A percentile compares a stretch with the other conserved stretches of the same genome.
phyloP scores from a whole-genome alignment of 2,113 vertebrate genomes.

The Ia io region DNA sequence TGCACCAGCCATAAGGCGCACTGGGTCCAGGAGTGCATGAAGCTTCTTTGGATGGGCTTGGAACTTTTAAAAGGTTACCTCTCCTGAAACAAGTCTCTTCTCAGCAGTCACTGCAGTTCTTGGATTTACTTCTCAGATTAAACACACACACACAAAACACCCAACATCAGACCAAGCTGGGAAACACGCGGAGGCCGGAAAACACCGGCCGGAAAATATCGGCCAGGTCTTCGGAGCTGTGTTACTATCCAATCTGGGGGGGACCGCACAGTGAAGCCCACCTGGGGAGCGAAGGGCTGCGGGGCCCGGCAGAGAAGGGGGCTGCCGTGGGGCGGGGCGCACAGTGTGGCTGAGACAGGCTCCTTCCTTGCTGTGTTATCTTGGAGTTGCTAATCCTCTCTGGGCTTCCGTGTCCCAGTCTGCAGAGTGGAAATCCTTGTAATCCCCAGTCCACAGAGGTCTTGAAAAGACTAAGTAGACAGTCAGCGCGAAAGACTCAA shows the following conservation, averaged over 20 bases:
- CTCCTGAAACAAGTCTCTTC: neutral
- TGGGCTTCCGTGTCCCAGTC: neutral
- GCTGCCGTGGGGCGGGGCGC: rapidly evolving
- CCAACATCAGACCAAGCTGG: neutral
- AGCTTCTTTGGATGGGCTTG: neutral
- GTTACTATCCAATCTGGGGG: neutral
- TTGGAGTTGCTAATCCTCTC: neutral
- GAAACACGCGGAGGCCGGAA: too few relatives aligned
- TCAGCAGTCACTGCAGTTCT: neutral
- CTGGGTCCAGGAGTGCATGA: too few relatives aligned
- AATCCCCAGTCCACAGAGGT: neutral
- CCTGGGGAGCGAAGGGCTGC: neutral
- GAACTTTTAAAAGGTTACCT: neutral
- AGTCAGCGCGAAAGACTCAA: rapidly evolving
- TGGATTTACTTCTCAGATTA: neutral
- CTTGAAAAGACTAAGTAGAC: neutral
- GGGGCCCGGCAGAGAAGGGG: too few relatives aligned
- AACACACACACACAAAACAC: neutral
- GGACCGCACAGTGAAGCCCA: neutral
- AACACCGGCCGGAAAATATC: neutral
- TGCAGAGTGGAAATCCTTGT: neutral
- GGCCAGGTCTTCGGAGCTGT: neutral
- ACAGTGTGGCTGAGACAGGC: neutral
- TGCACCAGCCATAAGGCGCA: neutral
- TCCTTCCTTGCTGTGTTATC: neutral